These are phyloP conservation scores for Streptopelia turtur DNA, from an alignment of 2,797 vertebrate genomes.

Conservation along the genomic window DNA sequence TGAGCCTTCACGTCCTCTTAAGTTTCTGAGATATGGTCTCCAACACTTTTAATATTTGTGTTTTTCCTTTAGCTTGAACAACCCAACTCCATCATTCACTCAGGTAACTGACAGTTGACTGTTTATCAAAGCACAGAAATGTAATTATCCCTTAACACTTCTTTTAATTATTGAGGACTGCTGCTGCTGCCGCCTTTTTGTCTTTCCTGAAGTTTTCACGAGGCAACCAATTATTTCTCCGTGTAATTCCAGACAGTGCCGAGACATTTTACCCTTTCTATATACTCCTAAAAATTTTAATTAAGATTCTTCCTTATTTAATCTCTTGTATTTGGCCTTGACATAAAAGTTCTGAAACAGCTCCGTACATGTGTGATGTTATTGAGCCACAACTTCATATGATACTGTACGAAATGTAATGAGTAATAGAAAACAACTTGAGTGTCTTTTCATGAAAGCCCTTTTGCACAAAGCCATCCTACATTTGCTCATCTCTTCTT, in stretches of 20 bases:
- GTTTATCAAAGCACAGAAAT: constrained; percentile 31
- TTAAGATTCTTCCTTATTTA: constrained; percentile 18
- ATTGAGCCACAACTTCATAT: background rate
- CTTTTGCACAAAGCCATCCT: background rate
- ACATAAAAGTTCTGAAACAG: background rate
- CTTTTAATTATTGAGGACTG: constrained; percentile 42
- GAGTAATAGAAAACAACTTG: background rate
- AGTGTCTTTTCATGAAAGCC: background rate
- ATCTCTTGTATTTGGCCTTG: background rate
- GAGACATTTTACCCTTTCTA: background rate
- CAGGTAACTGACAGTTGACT: background rate
- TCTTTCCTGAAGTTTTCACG: constrained; percentile 21
- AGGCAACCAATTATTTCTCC: constrained; percentile 20
- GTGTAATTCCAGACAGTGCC: background rate
- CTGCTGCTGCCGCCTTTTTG: constrained; percentile 3
- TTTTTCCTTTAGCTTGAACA: background rate
- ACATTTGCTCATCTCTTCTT: background rate
- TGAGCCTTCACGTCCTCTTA: background rate
- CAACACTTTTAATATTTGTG: background rate
- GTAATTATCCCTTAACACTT: constrained; percentile 21
- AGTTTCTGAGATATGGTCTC: background rate
- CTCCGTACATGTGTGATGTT: background rate
- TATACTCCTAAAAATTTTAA: background rate
- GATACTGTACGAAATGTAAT: background rate
- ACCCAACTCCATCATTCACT: background rate